Evolutionary conservation across 2,113 vertebrate species (phyloP).

Genomic region (Formicarius rufipectus): DNA sequence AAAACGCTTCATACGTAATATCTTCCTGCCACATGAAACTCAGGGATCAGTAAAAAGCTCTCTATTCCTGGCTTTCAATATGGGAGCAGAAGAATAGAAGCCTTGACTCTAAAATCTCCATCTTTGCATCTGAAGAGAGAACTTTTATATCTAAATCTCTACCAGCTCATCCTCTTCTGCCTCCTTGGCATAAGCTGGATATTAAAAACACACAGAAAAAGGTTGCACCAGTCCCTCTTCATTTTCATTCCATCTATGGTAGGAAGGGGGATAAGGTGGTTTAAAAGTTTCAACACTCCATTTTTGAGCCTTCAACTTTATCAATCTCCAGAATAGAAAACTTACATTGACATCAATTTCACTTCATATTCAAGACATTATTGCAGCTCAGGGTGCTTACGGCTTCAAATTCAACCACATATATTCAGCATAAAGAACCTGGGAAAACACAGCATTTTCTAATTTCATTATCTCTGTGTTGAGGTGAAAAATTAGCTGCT

Average conservation of each 20-base stretch:
- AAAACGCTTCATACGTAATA: background rate
- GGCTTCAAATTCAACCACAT: slow-evolving; percentile 2
- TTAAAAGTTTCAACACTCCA: background rate
- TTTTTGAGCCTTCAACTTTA: background rate
- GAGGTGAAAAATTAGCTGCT: slow-evolving; percentile 36
- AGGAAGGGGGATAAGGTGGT: background rate
- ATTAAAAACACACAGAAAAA: background rate
- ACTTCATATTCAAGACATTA: background rate
- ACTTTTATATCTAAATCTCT: background rate
- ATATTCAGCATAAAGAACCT: background rate
- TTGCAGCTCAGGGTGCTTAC: background rate
- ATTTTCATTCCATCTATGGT: background rate
- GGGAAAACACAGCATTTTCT: slow-evolving; percentile 25
- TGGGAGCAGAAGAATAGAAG: background rate
- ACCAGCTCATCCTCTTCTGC: background rate
- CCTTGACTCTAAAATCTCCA: background rate
- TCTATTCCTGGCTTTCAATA: background rate
- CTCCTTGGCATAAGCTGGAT: background rate
- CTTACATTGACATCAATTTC: background rate
- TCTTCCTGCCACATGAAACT: background rate
- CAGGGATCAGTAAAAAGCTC: background rate
- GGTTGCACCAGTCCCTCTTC: background rate
- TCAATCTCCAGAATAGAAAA: background rate
- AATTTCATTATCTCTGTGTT: slow-evolving; percentile 2
- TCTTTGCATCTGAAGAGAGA: background rate